Evolutionary conservation across 2,888 invertebrate species (phyloP), one percentile per base, ranked within the genome.

Genomic region (Strigamia maritima): DNA sequence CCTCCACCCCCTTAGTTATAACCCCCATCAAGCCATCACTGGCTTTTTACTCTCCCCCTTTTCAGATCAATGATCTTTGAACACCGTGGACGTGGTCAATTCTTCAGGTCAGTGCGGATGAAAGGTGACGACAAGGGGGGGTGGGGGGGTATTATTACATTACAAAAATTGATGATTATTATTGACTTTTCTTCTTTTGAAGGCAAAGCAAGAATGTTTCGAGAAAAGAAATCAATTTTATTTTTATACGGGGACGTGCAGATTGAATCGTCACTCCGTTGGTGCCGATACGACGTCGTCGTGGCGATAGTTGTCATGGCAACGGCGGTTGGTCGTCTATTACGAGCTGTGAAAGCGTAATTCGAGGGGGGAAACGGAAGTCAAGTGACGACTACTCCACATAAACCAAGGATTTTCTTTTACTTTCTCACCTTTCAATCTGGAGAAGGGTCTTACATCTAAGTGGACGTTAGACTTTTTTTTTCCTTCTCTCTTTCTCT

Each of bases 381-480:
- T 70, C 26, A 28, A 70, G 70, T 28, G 24, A 26, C 70, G 70
- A 28, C 28, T 54, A 28, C 28, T 28, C 26, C 70, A 70, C 70
- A 70, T 70, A 70, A 70, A 70, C 70, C 70, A 70, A 28, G 70
- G 70, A 70, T 70, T 70, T 70, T 70, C 70, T 70, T 65, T 70
- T 70, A 70, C 26, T 70, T 70, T 70, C 70, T 70, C 70, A 70
- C 70, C 70, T 70, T 70, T 70, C 70, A 70, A 70, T 70, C 70
- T 70, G 24, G 70, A 28, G 26, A 14, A 70, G 26, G 28, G 16
- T 70, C 28, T 70, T 70, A 28, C 26, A 2, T 28, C 70, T 70
- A 70, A 70, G 70, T 70, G 70, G 70, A 70, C 70, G 28, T 70
- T 70, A 28, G 28, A n/a, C 14, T 70, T 26, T 26, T 70, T 70